Conservation (phyloP, 2,797 vertebrate species). For the Orientallactaga sibirica region DNA sequence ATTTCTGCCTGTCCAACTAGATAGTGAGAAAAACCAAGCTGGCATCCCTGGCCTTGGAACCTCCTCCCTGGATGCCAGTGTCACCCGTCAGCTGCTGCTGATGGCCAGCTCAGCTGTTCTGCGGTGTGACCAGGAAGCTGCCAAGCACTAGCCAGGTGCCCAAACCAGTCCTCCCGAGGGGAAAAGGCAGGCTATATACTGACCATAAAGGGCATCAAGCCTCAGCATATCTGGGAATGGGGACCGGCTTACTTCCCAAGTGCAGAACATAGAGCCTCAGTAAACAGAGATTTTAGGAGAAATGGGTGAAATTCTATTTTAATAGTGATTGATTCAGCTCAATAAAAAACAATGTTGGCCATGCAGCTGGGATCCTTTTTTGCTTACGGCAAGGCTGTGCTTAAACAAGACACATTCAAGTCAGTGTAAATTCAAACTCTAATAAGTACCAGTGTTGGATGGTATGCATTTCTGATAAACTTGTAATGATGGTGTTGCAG, state of each 20-base stretch:
- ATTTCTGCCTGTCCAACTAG: neutral
- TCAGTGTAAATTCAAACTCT: conserved; percentile 1
- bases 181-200: neutral
- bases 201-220: neutral
- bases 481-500: neutral
- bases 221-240: neutral
- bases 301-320: neutral
- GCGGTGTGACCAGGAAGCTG: neutral
- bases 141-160: neutral
- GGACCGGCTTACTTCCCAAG: neutral
- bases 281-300: neutral
- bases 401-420: conserved; percentile 19
- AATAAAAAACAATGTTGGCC: neutral
- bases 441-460: neutral
- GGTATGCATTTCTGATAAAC: conserved; percentile 24
- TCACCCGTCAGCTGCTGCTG: neutral
- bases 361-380: neutral
- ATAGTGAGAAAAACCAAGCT: neutral
- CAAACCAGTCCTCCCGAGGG: neutral
- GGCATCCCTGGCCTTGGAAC: neutral
- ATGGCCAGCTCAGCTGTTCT: neutral
- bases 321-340: conserved; percentile 34
- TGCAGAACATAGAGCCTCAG: neutral
- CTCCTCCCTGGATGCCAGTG: neutral
- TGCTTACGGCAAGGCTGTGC: neutral